Conservation (phyloP, 2,888 invertebrate genomes). For the Polia nebulosa region DNA sequence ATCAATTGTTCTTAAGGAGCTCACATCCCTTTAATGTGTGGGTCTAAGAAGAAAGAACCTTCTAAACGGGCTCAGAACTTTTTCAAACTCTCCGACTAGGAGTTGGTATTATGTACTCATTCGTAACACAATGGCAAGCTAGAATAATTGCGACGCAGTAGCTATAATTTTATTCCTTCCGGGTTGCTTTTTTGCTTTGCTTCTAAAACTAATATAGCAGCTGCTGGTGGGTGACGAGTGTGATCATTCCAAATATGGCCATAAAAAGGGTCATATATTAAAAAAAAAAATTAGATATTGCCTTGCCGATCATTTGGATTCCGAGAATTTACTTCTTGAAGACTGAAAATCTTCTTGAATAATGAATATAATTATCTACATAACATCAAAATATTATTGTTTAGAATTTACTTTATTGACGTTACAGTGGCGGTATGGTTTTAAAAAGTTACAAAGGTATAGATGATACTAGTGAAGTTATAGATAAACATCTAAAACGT, state of each 20-base stretch:
- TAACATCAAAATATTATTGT: not conserved
- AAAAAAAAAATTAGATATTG: not conserved
- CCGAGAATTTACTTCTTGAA: not conserved
- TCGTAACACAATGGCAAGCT: slow-evolving; percentile 26
- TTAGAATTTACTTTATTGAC: slow-evolving; percentile 13
- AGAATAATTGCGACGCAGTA: slow-evolving; percentile 53
- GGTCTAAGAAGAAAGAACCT: not conserved
- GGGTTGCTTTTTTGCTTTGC: slow-evolving; percentile 51
- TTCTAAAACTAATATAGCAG: slow-evolving; percentile 30
- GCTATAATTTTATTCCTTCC: slow-evolving; percentile 53
- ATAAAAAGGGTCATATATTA: too few species aligned
- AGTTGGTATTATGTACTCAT: slow-evolving; percentile 1
- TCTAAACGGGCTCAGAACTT: not conserved
- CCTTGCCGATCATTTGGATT: not conserved
- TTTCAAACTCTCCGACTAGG: not conserved
- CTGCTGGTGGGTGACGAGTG: slow-evolving; percentile 33
- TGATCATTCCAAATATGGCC: slow-evolving; percentile 31
- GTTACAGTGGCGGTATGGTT: not conserved
- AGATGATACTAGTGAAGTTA: slow-evolving; percentile 39
- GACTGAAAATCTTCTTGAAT: not conserved
- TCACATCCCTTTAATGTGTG: not conserved
- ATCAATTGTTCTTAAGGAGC: not conserved
- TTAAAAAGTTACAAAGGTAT: slow-evolving; percentile 20
- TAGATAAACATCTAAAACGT: slow-evolving; percentile 65
- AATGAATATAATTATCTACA: not conserved